Base-by-base conservation (phyloP, 1,140 invertebrate species). In the Agraylea sexmaculata region DNA sequence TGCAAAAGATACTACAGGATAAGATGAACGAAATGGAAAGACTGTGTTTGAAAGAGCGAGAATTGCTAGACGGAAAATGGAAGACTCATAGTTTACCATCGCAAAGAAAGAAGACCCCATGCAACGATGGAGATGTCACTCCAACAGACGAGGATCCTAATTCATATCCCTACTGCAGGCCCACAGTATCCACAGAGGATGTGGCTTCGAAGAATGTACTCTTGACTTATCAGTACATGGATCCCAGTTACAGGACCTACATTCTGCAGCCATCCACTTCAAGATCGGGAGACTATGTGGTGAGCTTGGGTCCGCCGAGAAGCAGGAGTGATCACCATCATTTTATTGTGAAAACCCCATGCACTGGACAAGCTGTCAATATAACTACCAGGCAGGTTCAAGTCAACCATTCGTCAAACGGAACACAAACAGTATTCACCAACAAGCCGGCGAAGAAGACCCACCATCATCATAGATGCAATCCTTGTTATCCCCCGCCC, bases 1-100 rank as follows among this genome's bases (percentile, higher is more conserved):
- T 92, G 4, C 87, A 91, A 64, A 75, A 80, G 46, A 69, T 84
- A 18, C 63, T 93, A 5, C 84, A 90, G 58, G 75, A 77, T n/a
- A 89, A 90, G 58, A 77, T 89, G 64, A 71, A 75, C 31, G 87
- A 93, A 66, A 59, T 92, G 21, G 86, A 91, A 53, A 71, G 82
- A 37, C 64, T 93, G 2, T 85, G 80, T 52, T 67, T 87, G 18
- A 71, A 83, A 25, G 89, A 93, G 60, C 73, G 81, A 40, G 82
- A 89, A 53, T 67, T 92, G 16, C 65, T 85, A 4, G 79, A 85
- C 68, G 76, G 81, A 18, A 82, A 85, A 60, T 87, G 83, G 83
- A 87, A 87, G 61, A 87, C 83, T 2, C 84, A 87, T 55, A 86
- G 82, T 56, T 58, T 87, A 44, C 84, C 84, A 37, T 84, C 83